Evolutionary conservation across 2,113 vertebrate genomes (phyloP), one percentile per base, ranked within the genome.

Genomic region (Gallinago paraguaiae): DNA sequence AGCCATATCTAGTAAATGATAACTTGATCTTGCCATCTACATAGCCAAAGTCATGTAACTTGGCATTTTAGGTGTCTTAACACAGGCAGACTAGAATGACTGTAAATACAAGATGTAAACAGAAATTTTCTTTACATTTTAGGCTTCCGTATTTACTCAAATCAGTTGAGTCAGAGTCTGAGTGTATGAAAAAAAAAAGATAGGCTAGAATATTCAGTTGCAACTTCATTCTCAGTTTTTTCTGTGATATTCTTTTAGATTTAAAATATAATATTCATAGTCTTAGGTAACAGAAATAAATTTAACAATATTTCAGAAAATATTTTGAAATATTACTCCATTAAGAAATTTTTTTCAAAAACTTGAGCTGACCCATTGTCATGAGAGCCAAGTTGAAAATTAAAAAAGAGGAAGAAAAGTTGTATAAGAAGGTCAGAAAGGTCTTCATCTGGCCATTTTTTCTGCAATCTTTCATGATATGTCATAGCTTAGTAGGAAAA

Each of bases 231-330:
- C 23, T 91, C 17, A 1, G 1, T 33, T 89, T 81, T 76, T 15
- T 46, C 23, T 61, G 6, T 67, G 60, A 72, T 24, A 65, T 1
- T 67, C 27, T 56, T 31, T 18, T 35, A 89, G 8, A 37, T 71
- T 89, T 92, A 72, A 95, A 84, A 37, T 13, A 31, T 70, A 35
- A 93, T 92, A 80, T 91, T 89, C 80, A 93, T 88, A 93, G 54
- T 28, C 28, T 54, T 88, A 35, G 30, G 31, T 56, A 85, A 88
- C 27, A 87, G 65, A 86, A 94, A 88, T 14, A 86, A 56, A 54
- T 59, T 83, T 25, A 50, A 68, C 43, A 82, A 51, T 94, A 56
- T 72, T 65, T 89, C 54, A 69, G 90, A 93, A 89, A 82, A 37
- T 46, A 57, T 39, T 74, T 64, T 31, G 75, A 85, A 90, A 81